phyloP scores from a whole-genome alignment of 2,113 vertebrate genomes.

The Salvelinus alpinus region DNA sequence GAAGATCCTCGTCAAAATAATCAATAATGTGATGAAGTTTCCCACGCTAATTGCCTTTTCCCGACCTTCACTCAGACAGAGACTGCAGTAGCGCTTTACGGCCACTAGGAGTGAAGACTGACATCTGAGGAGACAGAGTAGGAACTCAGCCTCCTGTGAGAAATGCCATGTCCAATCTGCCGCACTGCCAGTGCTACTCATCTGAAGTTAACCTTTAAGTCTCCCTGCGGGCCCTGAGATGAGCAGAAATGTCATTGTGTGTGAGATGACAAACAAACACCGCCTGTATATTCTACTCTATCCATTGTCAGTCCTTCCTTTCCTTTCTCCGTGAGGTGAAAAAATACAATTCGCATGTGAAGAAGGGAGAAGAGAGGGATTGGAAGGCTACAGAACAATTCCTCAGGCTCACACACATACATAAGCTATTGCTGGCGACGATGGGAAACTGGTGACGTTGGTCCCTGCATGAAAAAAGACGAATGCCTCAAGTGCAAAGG shows the following conservation, averaged over 20 bases:
- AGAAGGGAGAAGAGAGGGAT: constrained; percentile 22
- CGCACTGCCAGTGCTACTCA: constrained; percentile 34
- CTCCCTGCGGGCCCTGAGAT: constrained; percentile 44
- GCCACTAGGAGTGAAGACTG: background rate
- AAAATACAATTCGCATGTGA: constrained; percentile 53
- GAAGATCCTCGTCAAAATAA: constrained; percentile 29
- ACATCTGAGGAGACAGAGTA: background rate
- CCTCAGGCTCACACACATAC: constrained; percentile 37
- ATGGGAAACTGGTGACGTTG: constrained; percentile 55
- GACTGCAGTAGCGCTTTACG: constrained; percentile 15
- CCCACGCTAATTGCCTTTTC: constrained; percentile 20
- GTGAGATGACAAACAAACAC: constrained; percentile 55
- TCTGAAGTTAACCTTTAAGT: constrained; percentile 65
- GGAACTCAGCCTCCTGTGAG: constrained; percentile 20
- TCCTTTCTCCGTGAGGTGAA: background rate
- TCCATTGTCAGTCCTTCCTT: constrained; percentile 21
- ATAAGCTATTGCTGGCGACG: constrained; percentile 46
- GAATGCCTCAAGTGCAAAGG: constrained; percentile 52
- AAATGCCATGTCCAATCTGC: constrained; percentile 40
- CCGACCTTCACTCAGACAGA: background rate
- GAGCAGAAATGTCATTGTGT: constrained; percentile 61
- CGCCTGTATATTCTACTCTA: constrained; percentile 34
- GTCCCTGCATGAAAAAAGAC: constrained; percentile 57
- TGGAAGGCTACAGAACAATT: constrained; percentile 18
- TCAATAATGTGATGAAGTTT: constrained; percentile 30